Percentiles rank a stretch among this genome's conserved stretches.
Evolutionary conservation across 2,797 vertebrate species (phyloP).

Genomic region (Pipistrellus nathusii): DNA sequence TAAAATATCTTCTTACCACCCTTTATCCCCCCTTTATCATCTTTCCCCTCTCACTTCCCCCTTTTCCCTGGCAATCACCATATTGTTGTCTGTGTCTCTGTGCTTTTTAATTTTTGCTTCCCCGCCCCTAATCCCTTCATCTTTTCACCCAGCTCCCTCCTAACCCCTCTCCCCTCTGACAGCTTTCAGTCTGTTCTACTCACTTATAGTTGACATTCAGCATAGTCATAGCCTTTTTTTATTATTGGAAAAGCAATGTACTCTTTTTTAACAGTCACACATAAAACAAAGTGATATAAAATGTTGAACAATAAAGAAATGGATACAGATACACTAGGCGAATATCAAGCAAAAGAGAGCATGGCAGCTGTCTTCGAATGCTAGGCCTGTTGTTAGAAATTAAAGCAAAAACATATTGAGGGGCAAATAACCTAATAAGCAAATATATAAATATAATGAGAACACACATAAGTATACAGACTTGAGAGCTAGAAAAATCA

Average conservation of each 20-base stretch:
- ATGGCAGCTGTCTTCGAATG: neutral
- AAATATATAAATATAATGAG: neutral
- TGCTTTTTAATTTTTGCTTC: neutral
- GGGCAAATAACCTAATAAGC: neutral
- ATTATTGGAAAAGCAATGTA: neutral
- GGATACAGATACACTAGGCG: neutral
- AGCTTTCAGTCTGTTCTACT: neutral
- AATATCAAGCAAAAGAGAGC: neutral
- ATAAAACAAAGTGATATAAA: constrained; percentile 6
- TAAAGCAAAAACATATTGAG: neutral
- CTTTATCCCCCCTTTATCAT: neutral
- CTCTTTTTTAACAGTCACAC: neutral
- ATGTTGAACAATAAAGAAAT: neutral
- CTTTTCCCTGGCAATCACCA: neutral
- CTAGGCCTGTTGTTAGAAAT: neutral
- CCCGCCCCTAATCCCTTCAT: neutral
- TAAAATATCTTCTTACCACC: neutral
- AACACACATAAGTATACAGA: neutral
- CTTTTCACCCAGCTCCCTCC: neutral
- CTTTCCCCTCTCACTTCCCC: neutral
- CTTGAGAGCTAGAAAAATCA: neutral
- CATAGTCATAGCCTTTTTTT: neutral
- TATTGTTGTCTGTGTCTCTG: neutral
- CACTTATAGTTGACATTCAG: neutral
- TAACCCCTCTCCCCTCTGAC: neutral